These are phyloP conservation scores for Microtus montanus DNA, from an alignment of 2,113 vertebrate genomes.

Conservation along the genomic window DNA sequence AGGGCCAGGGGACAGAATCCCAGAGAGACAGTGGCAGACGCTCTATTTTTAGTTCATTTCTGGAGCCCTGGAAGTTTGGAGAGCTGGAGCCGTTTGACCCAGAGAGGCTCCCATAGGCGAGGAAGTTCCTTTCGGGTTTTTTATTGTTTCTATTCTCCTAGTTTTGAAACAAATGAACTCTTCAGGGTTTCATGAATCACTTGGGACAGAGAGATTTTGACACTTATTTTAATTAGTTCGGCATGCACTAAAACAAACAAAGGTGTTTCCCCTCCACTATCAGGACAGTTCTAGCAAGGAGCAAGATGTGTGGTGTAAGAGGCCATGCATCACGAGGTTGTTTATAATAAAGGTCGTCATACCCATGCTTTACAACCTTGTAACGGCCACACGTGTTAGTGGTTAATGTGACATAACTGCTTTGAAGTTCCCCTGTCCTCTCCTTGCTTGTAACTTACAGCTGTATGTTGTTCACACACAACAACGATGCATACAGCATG, in stretches of 20 bases:
- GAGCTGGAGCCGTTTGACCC: constrained; percentile 12
- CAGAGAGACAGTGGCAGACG: constrained; percentile 25
- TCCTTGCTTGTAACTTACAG: not conserved
- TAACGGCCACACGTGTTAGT: not conserved
- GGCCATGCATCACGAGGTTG: not conserved
- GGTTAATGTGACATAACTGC: not conserved
- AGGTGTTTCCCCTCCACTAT: constrained; percentile 37
- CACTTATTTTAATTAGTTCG: constrained; percentile 54
- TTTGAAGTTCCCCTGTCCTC: not conserved
- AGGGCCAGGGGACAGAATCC: not conserved
- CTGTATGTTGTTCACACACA: not conserved
- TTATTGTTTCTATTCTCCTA: constrained; percentile 40
- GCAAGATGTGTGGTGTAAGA: constrained; percentile 33
- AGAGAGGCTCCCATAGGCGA: not conserved
- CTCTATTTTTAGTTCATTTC: constrained; percentile 27
- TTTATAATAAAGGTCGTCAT: constrained; percentile 42
- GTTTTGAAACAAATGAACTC: constrained; percentile 57
- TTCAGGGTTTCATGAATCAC: constrained; percentile 49
- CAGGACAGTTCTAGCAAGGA: not conserved
- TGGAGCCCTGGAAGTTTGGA: constrained; percentile 21
- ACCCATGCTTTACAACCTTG: not conserved
- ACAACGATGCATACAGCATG: not conserved
- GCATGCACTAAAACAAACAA: constrained; percentile 50
- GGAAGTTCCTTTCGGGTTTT: constrained; percentile 37
- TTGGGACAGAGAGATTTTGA: constrained; percentile 54